phyloP scores from a whole-genome alignment of 2,113 vertebrate species.

The Nibea coibor region DNA sequence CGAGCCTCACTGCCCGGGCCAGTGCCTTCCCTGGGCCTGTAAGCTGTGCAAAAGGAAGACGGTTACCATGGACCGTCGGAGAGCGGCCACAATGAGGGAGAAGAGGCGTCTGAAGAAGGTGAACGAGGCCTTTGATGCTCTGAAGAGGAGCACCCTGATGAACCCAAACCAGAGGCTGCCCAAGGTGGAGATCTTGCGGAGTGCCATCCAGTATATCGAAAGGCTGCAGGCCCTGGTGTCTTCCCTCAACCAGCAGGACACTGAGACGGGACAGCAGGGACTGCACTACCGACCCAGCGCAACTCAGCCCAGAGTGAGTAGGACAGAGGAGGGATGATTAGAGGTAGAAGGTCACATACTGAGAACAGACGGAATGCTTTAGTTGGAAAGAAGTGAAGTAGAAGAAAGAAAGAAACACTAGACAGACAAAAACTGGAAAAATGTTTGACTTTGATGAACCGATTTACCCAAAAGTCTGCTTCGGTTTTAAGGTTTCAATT shows the following conservation, averaged over 20 bases:
- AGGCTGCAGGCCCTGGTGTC: constrained; percentile 95
- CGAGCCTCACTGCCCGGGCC: constrained; percentile 93
- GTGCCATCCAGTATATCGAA: constrained; percentile 98
- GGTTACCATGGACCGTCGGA: constrained; percentile 93
- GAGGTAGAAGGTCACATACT: constrained; percentile 14
- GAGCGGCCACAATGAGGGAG: constrained; percentile 94
- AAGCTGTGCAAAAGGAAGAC: constrained; percentile 97
- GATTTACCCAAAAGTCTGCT: background rate
- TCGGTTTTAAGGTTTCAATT: background rate
- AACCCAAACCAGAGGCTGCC: constrained; percentile 99
- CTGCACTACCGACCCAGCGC: constrained; percentile 83
- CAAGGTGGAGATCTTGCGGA: constrained; percentile 98
- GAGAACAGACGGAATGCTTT: background rate
- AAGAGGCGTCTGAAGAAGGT: constrained; percentile 97
- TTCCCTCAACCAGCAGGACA: constrained; percentile 96
- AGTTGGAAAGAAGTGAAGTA: background rate
- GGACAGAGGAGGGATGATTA: constrained; percentile 13
- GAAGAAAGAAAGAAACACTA: background rate
- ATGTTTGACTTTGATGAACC: background rate
- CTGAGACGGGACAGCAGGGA: constrained; percentile 88
- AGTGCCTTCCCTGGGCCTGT: constrained; percentile 98
- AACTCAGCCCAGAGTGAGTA: constrained; percentile 88
- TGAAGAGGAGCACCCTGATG: constrained; percentile 96
- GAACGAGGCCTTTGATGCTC: constrained; percentile 97
- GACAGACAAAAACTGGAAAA: background rate